Percentiles rank a stretch among this genome's conserved stretches.
These are phyloP conservation scores for Neodiprion fabricii DNA, from an alignment of 1,140 invertebrate genomes.

Conservation along the genomic window DNA sequence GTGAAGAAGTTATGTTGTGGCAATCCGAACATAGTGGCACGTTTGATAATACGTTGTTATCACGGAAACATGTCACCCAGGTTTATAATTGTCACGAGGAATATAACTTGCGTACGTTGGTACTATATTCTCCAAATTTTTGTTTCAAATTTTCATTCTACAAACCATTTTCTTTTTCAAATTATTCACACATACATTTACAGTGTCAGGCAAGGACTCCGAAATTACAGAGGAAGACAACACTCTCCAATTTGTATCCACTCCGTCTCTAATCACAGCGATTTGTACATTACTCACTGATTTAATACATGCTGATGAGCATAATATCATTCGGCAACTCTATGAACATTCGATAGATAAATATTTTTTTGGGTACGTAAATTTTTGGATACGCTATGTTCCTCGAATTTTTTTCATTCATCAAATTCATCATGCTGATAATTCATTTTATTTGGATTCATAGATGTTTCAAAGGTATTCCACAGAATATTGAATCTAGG, in stretches of 20 bases:
- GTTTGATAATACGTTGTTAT: constrained; percentile 33
- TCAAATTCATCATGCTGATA: constrained; percentile 10
- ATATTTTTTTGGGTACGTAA: constrained; percentile 47
- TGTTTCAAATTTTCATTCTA: constrained; percentile 10
- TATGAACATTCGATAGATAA: constrained; percentile 52
- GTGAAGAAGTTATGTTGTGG: constrained; percentile 25
- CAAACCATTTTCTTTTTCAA: not conserved
- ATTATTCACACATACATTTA: constrained; percentile 18
- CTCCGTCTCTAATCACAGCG: constrained; percentile 58
- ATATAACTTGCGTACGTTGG: constrained; percentile 38
- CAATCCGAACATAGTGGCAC: constrained; percentile 29
- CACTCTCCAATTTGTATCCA: constrained; percentile 44
- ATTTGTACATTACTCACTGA: constrained; percentile 57
- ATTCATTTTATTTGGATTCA: constrained; percentile 18
- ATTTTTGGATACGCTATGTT: constrained; percentile 17
- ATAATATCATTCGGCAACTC: constrained; percentile 48
- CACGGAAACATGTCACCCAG: constrained; percentile 45
- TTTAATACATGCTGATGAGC: constrained; percentile 53
- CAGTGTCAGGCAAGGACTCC: constrained; percentile 38
- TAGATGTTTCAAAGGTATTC: constrained; percentile 52
- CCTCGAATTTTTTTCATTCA: constrained; percentile 14
- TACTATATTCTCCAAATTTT: not conserved
- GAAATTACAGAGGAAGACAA: constrained; percentile 37
- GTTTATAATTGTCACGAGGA: constrained; percentile 49
- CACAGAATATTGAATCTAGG: constrained; percentile 41